These are phyloP conservation scores for Epinotia bilunana DNA, from an alignment of 2,888 invertebrate species.

Conservation along the genomic window DNA sequence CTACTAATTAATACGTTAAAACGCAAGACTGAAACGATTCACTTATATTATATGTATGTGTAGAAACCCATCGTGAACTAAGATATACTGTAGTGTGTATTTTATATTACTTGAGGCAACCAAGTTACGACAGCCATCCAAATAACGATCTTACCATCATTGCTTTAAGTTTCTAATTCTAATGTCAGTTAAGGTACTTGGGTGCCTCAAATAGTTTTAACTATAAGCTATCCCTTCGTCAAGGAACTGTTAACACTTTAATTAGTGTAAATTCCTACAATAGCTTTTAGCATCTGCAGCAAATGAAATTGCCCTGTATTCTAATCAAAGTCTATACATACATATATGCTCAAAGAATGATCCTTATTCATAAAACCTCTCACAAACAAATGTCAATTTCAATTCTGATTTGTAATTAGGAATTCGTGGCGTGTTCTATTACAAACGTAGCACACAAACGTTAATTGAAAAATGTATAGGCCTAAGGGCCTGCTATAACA, in stretches of 20 bases:
- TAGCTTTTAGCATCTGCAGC: too few species aligned
- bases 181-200: background rate
- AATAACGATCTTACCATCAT: background rate
- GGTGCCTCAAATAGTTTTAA: background rate
- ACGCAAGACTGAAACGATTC: background rate
- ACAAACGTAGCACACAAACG: too few species aligned
- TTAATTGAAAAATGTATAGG: too few species aligned
- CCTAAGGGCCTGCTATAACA: too few species aligned
- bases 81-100: background rate
- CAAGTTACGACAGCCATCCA: background rate
- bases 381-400: too few species aligned
- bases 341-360: too few species aligned
- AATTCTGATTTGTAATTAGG: too few species aligned
- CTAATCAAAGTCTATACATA: too few species aligned
- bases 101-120: background rate
- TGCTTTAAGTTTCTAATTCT: background rate
- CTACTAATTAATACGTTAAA: background rate
- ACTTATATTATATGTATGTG: background rate
- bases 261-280: too few species aligned
- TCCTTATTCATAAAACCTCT: too few species aligned
- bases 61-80: background rate
- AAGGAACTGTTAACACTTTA: background rate
- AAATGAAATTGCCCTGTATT: too few species aligned
- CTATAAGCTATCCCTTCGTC: background rate
- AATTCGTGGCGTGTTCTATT: too few species aligned